phyloP scores from a whole-genome alignment of 1,140 invertebrate genomes.

The Drosophila mayri region DNA sequence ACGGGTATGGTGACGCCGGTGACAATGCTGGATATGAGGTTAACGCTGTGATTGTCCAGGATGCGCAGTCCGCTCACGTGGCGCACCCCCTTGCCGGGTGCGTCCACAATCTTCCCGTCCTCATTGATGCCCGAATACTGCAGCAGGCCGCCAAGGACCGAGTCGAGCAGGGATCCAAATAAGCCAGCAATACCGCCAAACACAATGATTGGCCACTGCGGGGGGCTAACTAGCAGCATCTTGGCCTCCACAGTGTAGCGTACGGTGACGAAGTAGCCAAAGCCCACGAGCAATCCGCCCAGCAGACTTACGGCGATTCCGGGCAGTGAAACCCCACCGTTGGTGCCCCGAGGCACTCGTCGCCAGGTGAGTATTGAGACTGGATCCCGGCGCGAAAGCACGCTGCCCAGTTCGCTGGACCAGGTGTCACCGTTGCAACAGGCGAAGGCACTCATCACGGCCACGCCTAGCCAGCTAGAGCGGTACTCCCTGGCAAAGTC shows the following conservation, averaged over 20 bases:
- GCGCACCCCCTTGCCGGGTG: conserved; percentile 89
- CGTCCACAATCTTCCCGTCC: conserved; percentile 90
- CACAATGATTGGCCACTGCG: conserved; percentile 93
- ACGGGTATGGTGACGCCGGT: conserved; percentile 91
- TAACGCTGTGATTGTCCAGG: conserved; percentile 96
- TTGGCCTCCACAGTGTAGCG: conserved; percentile 88
- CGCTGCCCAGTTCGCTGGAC: conserved; percentile 95
- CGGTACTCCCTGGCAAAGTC: conserved; percentile 92
- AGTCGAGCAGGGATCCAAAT: conserved; percentile 93
- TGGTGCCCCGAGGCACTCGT: conserved; percentile 93
- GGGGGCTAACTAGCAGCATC: conserved; percentile 87
- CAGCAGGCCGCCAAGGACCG: conserved; percentile 92
- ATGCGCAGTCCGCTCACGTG: conserved; percentile 92
- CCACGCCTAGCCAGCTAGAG: conserved; percentile 92
- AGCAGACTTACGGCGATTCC: conserved; percentile 90
- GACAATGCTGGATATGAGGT: conserved; percentile 92
- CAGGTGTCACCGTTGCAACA: conserved; percentile 96
- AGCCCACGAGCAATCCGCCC: conserved; percentile 91
- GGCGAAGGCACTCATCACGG: conserved; percentile 92
- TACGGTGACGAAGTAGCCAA: conserved; percentile 90
- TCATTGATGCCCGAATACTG: conserved; percentile 93
- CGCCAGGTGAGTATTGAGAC: conserved; percentile 91
- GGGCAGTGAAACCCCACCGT: conserved; percentile 91
- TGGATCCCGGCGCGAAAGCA: conserved; percentile 89
- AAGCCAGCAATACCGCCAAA: conserved; percentile 90